Evolutionary conservation across 1,140 invertebrate species (phyloP).

Genomic region (Drosophila albomicans): DNA sequence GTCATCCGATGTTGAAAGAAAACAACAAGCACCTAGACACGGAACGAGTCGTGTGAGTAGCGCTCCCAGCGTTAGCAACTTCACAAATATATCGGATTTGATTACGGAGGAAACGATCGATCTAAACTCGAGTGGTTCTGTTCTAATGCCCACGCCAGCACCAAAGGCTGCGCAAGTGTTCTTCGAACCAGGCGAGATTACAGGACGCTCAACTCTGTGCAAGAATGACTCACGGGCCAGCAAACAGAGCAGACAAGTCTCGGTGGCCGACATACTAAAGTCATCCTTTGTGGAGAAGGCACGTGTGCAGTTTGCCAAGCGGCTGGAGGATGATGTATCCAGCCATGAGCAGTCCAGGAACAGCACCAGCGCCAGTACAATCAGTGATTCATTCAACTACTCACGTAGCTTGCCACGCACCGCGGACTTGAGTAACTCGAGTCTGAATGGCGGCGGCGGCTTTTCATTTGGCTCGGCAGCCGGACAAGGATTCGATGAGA

Average conservation of each 20-base stretch:
- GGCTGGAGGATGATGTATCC: constrained; percentile 57
- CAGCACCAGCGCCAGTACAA: constrained; percentile 21
- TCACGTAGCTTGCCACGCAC: constrained; percentile 75
- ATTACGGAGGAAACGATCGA: constrained; percentile 78
- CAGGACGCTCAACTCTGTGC: constrained; percentile 73
- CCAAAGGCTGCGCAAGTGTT: constrained; percentile 58
- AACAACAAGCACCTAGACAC: background rate
- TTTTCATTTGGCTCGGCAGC: constrained; percentile 66
- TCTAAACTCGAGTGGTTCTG: constrained; percentile 62
- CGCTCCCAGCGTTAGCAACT: constrained; percentile 14
- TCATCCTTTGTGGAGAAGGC: constrained; percentile 75
- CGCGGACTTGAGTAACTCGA: constrained; percentile 65
- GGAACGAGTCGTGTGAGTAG: constrained; percentile 10
- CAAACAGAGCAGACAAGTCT: constrained; percentile 38
- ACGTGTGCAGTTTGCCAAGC: constrained; percentile 49
- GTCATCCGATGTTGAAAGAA: background rate
- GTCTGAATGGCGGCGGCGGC: constrained; percentile 63
- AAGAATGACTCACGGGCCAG: constrained; percentile 13
- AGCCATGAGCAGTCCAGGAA: constrained; percentile 14
- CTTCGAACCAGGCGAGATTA: constrained; percentile 78
- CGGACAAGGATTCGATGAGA: constrained; percentile 54
- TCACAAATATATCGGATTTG: constrained; percentile 75
- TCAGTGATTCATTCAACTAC: constrained; percentile 53
- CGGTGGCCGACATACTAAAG: constrained; percentile 68
- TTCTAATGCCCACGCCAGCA: constrained; percentile 40